Evolutionary conservation across 2,113 vertebrate species (phyloP), one percentile per base, ranked within the genome.

Genomic region (Loxodonta africana): DNA sequence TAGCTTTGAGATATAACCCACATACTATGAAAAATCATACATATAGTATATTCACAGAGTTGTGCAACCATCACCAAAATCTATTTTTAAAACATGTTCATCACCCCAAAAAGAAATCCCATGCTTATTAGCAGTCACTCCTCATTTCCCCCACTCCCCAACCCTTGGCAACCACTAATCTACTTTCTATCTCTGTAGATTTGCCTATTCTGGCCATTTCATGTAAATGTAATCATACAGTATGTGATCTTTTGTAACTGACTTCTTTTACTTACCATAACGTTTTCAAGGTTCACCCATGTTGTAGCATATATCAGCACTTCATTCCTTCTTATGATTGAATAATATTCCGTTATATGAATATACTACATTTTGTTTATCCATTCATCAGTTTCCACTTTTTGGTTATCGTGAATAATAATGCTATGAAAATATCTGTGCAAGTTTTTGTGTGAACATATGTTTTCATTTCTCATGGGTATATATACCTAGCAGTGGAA

Each of bases 391-490:
- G 20, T 26, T n/a, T 73, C n/a, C 8, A 44, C 33, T 80, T 91
- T 67, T 63, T 73, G 18, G 30, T 12, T 90, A 3, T 71, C 85
- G 65, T 83, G 25, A 80, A 53, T 51, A 84, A 21, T n/a, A 28
- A 44, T 80, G 26, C 41, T 23, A 0, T 65, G 17, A 94, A 71
- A 25, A 80, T 44, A 51, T 44, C 10, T 15, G 1, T n/a, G 6
- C 46, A 53, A 41, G 23, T 20, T 90, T 85, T 73, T 78, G 11
- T 37, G 26, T 25, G 33, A 25, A 46, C 46, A 4, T 44, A 46
- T 83, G 46, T 60, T 90, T 91, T 94, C 46, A 60, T 69, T 91
- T 91, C 53, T 95, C 44, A 53, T 30, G 62, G 28, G 46, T 86
- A 67, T 71, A 60, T 71, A 41, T 71, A 63, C 6, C 30, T 74